Base-by-base conservation (phyloP, 2,797 vertebrate genomes). In the Aulostomus chinensis region DNA sequence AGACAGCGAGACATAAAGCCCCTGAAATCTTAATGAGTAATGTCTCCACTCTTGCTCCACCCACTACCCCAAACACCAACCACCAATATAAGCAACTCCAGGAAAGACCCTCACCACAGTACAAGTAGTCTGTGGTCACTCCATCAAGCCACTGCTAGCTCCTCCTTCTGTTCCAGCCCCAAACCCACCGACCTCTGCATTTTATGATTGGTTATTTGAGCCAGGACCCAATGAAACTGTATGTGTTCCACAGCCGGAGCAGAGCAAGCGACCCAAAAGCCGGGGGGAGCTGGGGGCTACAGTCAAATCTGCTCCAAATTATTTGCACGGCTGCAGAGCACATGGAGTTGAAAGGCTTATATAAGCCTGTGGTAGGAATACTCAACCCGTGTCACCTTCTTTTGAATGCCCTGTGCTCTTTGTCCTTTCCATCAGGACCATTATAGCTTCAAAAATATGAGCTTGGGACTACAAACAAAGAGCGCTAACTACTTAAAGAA, bases 81-180 rank as follows among this genome's bases (percentile, higher is more conserved):
- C 72, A 74, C 80, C 78, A 78, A 71, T 73, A 75, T 60, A 75
- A 86, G 83, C 75, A 68, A 52, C 64, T 70, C 60, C 82, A 86
- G 80, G 80, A 88, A 83, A 69, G 87, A 84, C 83, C 84, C 77
- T 86, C 66, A 56, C 88, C 88, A 78, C 86, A 87, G 74, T 58
- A 61, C 85, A 76, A 79, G 75, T 57, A 58, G 58, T 39, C 71
- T 84, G 85, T 71, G 76, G 86, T 85, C 75, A 51, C 68, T 52
- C 56, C 68, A 54, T 49, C 72, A 34, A 39, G 62, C 60, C 45
- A 0, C 47, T 24, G 29, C 38, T 53, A 34, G 58, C 82, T 62
- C 77, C 69, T 58, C 76, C 76, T 53, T 18, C 72, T 9, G 16
- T 64, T 69, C 57, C 69, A 72, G 60, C 48, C 56, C 64, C 70